Evolutionary conservation across 2,797 vertebrate genomes (phyloP), one percentile per base, ranked within the genome.

Genomic region (Gastrophryne carolinensis): DNA sequence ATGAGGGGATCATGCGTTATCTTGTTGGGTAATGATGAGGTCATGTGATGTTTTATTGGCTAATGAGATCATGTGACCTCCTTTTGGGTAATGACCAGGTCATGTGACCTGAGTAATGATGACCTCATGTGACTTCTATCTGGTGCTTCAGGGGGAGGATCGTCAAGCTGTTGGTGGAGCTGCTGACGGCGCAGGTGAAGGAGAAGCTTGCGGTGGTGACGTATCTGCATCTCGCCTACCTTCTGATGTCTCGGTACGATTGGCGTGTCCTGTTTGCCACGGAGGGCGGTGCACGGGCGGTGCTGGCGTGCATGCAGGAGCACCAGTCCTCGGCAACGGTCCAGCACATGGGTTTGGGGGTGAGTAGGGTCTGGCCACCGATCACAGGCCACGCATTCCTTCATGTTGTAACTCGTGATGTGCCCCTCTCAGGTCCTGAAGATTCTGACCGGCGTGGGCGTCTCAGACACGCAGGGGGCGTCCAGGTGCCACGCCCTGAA

Each of bases 81-180:
- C n/a, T n/a, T n/a, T n/a, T n/a, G n/a, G n/a, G n/a, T n/a, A n/a
- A n/a, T n/a, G n/a, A n/a, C n/a, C n/a, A n/a, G n/a, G n/a, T n/a
- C n/a, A n/a, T n/a, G n/a, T n/a, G n/a, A n/a, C n/a, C n/a, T n/a
- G n/a, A n/a, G n/a, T n/a, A n/a, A n/a, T n/a, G n/a, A n/a, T n/a
- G n/a, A n/a, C n/a, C n/a, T n/a, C n/a, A n/a, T n/a, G n/a, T n/a
- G n/a, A n/a, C n/a, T n/a, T 39, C 86, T n/a, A n/a, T n/a, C n/a
- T n/a, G n/a, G n/a, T n/a, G n/a, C n/a, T n/a, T n/a, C n/a, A 98
- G 97, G 80, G 95, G 96, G 84, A 94, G 93, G 82, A 86, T 97
- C 21, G 88, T 96, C 84, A 94, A 92, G 87, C 85, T 85, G 50
- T 82, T 94, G 60, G 93, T 93, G 85, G 95, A 98, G 79, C 85